Evolutionary conservation across 2,797 vertebrate species (phyloP).

Genomic region (Siniperca scherzeri): DNA sequence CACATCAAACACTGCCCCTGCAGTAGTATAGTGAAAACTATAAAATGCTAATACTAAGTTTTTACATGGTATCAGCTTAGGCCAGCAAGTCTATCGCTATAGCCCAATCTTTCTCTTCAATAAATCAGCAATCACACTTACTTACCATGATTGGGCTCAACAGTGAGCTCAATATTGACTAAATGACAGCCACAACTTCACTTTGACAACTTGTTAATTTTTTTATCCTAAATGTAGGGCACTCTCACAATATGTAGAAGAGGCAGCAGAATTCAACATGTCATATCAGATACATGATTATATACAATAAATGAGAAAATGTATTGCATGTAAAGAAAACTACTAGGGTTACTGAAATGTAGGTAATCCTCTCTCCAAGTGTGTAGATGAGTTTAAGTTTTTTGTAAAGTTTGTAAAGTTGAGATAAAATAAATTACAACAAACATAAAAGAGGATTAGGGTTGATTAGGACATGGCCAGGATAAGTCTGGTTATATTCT

Average conservation of each 20-base stretch:
- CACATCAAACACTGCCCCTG: conserved; percentile 12
- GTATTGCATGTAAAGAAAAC: neutral
- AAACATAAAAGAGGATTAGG: neutral
- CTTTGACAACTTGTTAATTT: neutral
- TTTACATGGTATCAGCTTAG: neutral
- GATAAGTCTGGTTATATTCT: neutral
- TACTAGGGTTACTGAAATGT: neutral
- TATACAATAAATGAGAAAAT: neutral
- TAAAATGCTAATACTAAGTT: neutral
- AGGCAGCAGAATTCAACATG: neutral
- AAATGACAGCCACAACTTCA: neutral
- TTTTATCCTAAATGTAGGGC: too few species aligned
- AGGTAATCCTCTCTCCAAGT: neutral
- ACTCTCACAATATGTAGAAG: too few species aligned
- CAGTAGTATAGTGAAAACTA: neutral
- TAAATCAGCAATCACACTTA: neutral
- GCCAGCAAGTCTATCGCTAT: neutral
- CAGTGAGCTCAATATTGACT: neutral
- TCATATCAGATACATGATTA: neutral
- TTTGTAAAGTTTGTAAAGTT: neutral
- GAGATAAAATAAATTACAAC: neutral
- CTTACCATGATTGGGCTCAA: neutral
- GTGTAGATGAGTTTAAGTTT: neutral
- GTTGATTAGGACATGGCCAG: neutral
- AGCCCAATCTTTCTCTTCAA: neutral